phyloP scores from a whole-genome alignment of 2,888 invertebrate genomes.

The Brachynemurus nebulosus region DNA sequence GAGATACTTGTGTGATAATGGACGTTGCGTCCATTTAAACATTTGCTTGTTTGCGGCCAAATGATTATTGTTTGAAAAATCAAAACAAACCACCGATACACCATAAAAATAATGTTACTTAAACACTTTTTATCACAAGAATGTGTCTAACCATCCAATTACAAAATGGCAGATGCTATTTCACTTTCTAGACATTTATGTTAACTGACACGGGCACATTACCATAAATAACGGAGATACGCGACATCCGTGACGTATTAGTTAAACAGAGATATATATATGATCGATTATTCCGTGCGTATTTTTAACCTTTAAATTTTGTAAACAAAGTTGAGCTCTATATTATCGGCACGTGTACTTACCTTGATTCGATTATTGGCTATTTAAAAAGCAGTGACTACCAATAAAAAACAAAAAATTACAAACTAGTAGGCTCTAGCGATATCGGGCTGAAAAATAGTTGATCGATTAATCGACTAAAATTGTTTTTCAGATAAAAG shows the following conservation, averaged over 20 bases:
- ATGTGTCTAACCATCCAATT: slow-evolving; percentile 18
- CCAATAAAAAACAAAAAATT: too few relatives aligned
- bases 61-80: slow-evolving; percentile 13
- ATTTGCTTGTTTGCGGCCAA: slow-evolving; percentile 36
- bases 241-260: too few relatives aligned
- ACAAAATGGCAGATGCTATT: slow-evolving; percentile 29
- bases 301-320: too few relatives aligned
- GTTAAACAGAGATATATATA: not conserved
- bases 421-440: too few relatives aligned
- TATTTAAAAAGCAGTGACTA: too few relatives aligned
- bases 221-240: not conserved
- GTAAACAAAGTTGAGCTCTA: too few relatives aligned
- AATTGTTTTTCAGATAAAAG: too few relatives aligned
- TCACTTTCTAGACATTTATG: slow-evolving; percentile 12
- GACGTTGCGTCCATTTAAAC: slow-evolving; percentile 95
- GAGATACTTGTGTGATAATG: slow-evolving; percentile 96
- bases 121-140: slow-evolving; percentile 6
- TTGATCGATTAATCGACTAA: too few relatives aligned
- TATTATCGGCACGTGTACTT: too few relatives aligned
- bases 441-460: too few relatives aligned
- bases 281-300: slow-evolving; percentile 1
- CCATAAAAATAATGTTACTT: slow-evolving; percentile 17
- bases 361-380: too few relatives aligned
- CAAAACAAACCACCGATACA: slow-evolving; percentile 18
- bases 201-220: not conserved